Evolutionary conservation across 2,888 invertebrate species (phyloP), one percentile per base, ranked within the genome.

Genomic region (Timema podura): DNA sequence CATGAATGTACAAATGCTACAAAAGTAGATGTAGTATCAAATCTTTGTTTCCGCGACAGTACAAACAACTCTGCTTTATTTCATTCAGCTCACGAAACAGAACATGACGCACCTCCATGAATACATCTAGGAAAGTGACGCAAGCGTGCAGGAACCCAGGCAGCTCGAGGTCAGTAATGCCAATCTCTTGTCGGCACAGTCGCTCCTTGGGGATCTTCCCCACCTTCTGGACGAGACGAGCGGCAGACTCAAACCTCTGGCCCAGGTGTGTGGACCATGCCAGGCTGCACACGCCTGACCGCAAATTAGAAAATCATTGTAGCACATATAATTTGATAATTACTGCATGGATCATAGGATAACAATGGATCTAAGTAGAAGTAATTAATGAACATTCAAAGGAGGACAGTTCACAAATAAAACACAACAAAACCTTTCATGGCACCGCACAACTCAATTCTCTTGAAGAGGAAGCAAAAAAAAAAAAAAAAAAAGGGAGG

Each of bases 241-340:
- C 89, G 44, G 89, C 85, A 3, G 88, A 84, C 82, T 94, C 92
- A 77, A 95, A 88, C 16, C 88, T 85, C 76, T 91, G 90, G 78
- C 90, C 90, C n/a, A 96, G 82, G 77, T 95, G 93, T 68, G 93
- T 91, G 68, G 91, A 91, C 96, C 96, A 97, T 75, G 96, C 85
- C 78, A 97, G 87, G 73, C 89, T 89, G 77, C 90, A 92, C 68
- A 96, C 84, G 9, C 96, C 96, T 82, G 75, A 10, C 3, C 30
- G 30, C 30, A 30, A 30, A 30, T 30, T 30, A 75, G 71, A 67
- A 65, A 10, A 67, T 66, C n/a, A n/a, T n/a, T n/a, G n/a, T n/a
- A 11, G 51, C 54, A 64, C 48, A 47, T 15, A 48, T 13, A 46
- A 0, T n/a, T 30, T 68, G 44, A 8, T 65, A 30, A 8, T 8